Evolutionary conservation across 2,113 vertebrate genomes (phyloP).

Genomic region (Budorcas taxicolor): DNA sequence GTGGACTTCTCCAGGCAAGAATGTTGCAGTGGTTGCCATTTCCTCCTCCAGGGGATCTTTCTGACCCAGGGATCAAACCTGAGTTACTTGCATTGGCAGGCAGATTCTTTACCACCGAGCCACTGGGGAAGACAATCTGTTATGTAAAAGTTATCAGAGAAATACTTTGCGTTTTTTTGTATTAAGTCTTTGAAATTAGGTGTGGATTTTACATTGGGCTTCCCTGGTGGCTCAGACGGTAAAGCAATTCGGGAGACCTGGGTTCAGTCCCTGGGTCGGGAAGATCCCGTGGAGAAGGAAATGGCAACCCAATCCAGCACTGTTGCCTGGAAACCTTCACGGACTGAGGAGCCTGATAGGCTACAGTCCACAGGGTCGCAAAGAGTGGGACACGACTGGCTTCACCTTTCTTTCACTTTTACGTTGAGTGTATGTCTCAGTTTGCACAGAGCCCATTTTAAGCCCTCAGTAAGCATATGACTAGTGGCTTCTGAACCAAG

Average conservation of each 20-base stretch:
- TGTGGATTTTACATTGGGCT: neutral
- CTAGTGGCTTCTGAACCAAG: accelerated
- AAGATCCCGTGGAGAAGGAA: neutral
- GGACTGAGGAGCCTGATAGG: neutral
- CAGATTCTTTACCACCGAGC: neutral
- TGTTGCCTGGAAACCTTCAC: neutral
- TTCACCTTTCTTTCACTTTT: neutral
- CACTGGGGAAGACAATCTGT: neutral
- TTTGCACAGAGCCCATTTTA: accelerated
- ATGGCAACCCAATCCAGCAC: neutral
- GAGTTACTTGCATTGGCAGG: neutral
- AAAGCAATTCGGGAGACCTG: neutral
- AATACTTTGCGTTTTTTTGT: neutral
- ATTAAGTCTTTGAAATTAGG: accelerated
- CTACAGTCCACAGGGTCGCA: neutral
- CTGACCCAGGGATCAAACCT: neutral
- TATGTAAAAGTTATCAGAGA: neutral
- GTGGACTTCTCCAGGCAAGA: neutral
- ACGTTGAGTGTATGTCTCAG: accelerated
- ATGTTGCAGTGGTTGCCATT: neutral
- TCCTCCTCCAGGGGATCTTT: neutral
- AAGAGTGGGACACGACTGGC: neutral
- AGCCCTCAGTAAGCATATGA: accelerated
- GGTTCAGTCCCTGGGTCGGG: neutral
- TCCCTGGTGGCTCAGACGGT: neutral